Evolutionary conservation across 1,140 invertebrate genomes (phyloP), one percentile per base, ranked within the genome.

Genomic region (Drosophila pectinifera): DNA sequence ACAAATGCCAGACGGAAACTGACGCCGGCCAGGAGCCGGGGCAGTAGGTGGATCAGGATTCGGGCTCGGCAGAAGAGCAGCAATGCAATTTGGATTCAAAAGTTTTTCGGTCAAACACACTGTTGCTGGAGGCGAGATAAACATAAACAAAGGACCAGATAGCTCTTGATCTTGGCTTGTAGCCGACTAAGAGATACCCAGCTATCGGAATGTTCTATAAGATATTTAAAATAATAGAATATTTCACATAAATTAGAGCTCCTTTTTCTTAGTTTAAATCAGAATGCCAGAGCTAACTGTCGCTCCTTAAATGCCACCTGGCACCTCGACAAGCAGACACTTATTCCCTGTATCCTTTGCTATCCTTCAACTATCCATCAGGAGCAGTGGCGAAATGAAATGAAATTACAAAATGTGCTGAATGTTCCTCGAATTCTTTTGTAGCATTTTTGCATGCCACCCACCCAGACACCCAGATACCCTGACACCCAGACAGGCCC

Each of bases 331-430:
- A 36, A 8, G 13, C 54, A 41, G 59, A 63, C 58, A 59, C 38
- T 41, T 54, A 56, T 56, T 57, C 34, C 34, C 45, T 36, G 34
- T 45, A 70, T 70, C 34, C 31, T 18, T 24, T 26, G 20, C 53
- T 22, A 53, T 54, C 67, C 58, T 38, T 43, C 58, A 59, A 49
- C 63, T 46, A 70, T 58, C 70, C 74, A 78, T 73, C 67, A 81
- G 42, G 28, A 63, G 46, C 38, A 49, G 49, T 7, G 61, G 63
- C 77, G 75, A 88, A 80, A 83, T 80, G 73, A 85, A 85, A 84
- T 84, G 63, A 82, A 86, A 88, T 88, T 88, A 80, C 75, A 80
- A 84, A 88, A 79, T 88, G 80, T 80, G 59, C 58, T 63, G 67
- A 64, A 73, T 65, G 28, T 24, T 53, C 57, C 20, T 63, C 28